Evolutionary conservation across 1,140 invertebrate genomes (phyloP).

Genomic region (Carposina sasakii): DNA sequence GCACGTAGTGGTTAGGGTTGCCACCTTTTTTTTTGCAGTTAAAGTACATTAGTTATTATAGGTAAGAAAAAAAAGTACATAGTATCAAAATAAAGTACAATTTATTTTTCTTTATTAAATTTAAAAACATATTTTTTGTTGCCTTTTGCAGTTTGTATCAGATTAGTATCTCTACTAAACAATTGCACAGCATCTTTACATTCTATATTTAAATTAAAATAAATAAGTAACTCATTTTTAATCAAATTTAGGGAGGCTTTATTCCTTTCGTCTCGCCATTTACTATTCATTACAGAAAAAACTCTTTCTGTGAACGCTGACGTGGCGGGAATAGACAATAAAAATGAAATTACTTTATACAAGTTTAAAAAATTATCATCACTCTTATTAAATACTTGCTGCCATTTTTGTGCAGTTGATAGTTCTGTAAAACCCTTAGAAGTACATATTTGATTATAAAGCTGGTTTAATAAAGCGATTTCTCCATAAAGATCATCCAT

Average conservation of each 20-base stretch:
- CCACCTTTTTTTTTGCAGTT: too few species aligned
- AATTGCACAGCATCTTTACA: constrained; percentile 13
- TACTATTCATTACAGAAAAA: constrained; percentile 12
- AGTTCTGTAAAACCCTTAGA: constrained; percentile 14
- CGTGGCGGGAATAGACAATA: constrained; percentile 17
- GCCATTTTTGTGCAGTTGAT: constrained; percentile 15
- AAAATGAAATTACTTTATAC: constrained; percentile 15
- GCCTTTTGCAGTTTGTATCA: constrained; percentile 5
- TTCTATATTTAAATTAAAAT: constrained; percentile 13
- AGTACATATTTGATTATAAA: constrained; percentile 15
- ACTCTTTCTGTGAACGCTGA: constrained; percentile 16
- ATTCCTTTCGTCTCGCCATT: constrained; percentile 17
- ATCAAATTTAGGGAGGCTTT: constrained; percentile 13
- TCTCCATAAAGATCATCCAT: too few species aligned
- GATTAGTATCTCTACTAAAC: constrained; percentile 9
- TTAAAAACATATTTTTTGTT: too few species aligned
- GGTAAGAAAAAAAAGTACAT: too few species aligned
- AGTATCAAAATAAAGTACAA: too few species aligned
- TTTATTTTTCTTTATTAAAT: too few species aligned
- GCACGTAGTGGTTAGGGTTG: too few species aligned
- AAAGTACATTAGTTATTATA: too few species aligned
- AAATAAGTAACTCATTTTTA: constrained; percentile 18
- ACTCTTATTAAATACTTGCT: constrained; percentile 14
- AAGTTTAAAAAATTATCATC: constrained; percentile 12
- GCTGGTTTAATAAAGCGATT: too few species aligned